These are phyloP conservation scores for Channallabes apus DNA, from an alignment of 2,797 vertebrate genomes.

Conservation along the genomic window DNA sequence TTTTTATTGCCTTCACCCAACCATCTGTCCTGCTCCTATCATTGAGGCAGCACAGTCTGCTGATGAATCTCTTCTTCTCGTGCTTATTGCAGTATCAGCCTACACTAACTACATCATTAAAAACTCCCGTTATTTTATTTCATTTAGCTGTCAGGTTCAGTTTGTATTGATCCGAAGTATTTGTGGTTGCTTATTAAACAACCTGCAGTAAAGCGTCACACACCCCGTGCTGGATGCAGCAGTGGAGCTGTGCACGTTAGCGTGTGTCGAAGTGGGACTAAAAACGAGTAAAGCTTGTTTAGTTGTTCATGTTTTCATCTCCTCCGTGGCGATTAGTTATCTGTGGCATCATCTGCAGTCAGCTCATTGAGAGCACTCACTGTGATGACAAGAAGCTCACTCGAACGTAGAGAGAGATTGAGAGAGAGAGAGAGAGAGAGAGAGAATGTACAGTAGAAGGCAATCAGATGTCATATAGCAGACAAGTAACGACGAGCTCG, in stretches of 20 bases:
- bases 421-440: slow-evolving; percentile 63
- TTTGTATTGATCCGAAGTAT: slow-evolving; percentile 17
- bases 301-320: slow-evolving; percentile 1
- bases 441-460: slow-evolving; percentile 65
- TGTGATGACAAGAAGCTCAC: slow-evolving; percentile 58
- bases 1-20: slow-evolving; percentile 10
- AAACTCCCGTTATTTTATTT: slow-evolving; percentile 20
- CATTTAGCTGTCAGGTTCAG: slow-evolving; percentile 19
- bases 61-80: slow-evolving; percentile 27
- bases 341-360: slow-evolving; percentile 50
- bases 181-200: slow-evolving; percentile 14
- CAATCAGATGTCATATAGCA: slow-evolving; percentile 60
- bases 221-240: not conserved
- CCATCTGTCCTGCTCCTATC: slow-evolving; percentile 27
- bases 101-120: slow-evolving; percentile 3
- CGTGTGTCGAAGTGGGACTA: not conserved
- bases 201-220: not conserved
- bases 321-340: slow-evolving; percentile 45
- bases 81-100: slow-evolving; percentile 44
- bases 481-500: slow-evolving; percentile 7
- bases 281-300: slow-evolving; percentile 29
- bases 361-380: slow-evolving; percentile 37
- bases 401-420: slow-evolving; percentile 64
- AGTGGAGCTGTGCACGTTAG: not conserved
- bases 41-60: slow-evolving; percentile 9